Evolutionary conservation across 2,888 invertebrate species (phyloP), one percentile per base, ranked within the genome.

Genomic region (Troides helena): DNA sequence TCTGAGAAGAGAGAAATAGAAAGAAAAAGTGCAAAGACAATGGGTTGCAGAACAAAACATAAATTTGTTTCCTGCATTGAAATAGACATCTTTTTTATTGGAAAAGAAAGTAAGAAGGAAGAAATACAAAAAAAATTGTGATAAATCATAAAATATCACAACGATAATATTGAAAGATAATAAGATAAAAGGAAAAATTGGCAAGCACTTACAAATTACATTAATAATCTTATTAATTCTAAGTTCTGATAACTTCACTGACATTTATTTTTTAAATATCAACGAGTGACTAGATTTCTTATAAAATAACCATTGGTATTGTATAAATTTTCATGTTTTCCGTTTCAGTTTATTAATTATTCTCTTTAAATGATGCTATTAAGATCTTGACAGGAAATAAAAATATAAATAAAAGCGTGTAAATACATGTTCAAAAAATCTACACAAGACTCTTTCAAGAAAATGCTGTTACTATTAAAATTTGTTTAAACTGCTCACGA

Each of bases 181-280:
- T 67, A 64, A 66, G 68, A 68, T 81, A 78, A 73, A 89, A 89
- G 89, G 86, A 88, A 90, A 89, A 87, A 88, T 83, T 86, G 89
- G 87, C 89, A 90, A 90, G 89, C 86, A 79, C 89, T 90, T 90
- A 91, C 80, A 87, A 80, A 87, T 84, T 88, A 83, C 85, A 83
- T 82, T 82, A 81, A 84, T 86, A 88, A 87, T 86, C 91, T 91
- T 90, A 91, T 78, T 80, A 75, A 85, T 88, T 87, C 86, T 85
- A 85, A 89, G 91, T 86, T 89, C 91, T 78, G 92, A 85, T 89
- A 83, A 87, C 88, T 79, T 81, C 90, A 92, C 92, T 88, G 87
- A 90, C 91, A 92, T 92, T 92, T 92, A 77, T 81, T 82, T 81
- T 72, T 53, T 58, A 67, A 74, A 72, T 63, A 72, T 71, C 68